Percentiles rank a stretch among this genome's conserved stretches.
phyloP scores from a whole-genome alignment of 2,888 invertebrate genomes.

The Diarsia rubi region DNA sequence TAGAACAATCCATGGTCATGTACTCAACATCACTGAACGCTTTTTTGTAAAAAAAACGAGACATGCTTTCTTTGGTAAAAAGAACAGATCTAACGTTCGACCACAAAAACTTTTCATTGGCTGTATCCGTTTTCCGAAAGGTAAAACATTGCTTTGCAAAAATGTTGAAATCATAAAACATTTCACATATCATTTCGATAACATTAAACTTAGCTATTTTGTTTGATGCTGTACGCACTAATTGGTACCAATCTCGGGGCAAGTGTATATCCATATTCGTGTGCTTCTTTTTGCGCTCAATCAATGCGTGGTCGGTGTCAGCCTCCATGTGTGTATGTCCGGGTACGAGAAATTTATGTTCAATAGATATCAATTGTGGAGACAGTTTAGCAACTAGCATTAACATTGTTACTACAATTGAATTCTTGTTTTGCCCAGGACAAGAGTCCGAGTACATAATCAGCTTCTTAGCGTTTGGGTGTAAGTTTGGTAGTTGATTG shows the following conservation, averaged over 20 bases:
- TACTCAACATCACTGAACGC: constrained; percentile 42
- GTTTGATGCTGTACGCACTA: constrained; percentile 59
- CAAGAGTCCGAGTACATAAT: too few relatives aligned
- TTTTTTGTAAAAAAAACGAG: constrained; percentile 25
- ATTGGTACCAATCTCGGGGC: constrained; percentile 63
- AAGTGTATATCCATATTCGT: too few relatives aligned
- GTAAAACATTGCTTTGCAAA: constrained; percentile 53
- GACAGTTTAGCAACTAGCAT: constrained; percentile 14
- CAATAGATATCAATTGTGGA: constrained; percentile 20
- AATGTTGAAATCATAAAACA: constrained; percentile 51
- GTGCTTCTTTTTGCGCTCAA: constrained; percentile 46
- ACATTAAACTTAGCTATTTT: constrained; percentile 56
- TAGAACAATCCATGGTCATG: constrained; percentile 49
- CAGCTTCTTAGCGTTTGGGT: too few relatives aligned
- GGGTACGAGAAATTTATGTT: constrained; percentile 59
- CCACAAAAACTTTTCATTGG: constrained; percentile 54
- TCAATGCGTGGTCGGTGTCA: constrained; percentile 56
- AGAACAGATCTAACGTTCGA: constrained; percentile 7
- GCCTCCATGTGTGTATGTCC: constrained; percentile 53
- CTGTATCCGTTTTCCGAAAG: constrained; percentile 43
- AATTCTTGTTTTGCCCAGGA: too few relatives aligned
- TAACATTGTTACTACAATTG: too few relatives aligned
- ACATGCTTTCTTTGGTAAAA: constrained; percentile 11
- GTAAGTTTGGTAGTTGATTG: too few relatives aligned
- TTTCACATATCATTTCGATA: constrained; percentile 53